These are phyloP conservation scores for Campaea margaritaria DNA, from an alignment of 2,888 invertebrate genomes.

Conservation along the genomic window DNA sequence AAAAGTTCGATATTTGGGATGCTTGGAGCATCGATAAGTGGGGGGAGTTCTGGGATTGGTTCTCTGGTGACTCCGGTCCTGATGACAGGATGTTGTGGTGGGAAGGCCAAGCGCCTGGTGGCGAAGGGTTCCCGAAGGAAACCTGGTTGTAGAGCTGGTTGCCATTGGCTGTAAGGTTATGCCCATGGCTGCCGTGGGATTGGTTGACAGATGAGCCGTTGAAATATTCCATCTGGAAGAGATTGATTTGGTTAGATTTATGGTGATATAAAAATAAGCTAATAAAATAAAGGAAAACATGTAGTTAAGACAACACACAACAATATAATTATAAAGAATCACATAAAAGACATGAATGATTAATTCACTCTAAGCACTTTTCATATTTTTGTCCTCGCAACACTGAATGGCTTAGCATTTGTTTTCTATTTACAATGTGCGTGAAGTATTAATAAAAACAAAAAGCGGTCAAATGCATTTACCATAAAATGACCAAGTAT, in stretches of 20 bases:
- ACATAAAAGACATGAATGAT: too few species aligned
- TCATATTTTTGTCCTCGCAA: too few species aligned
- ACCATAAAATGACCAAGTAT: too few species aligned
- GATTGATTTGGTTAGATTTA: background rate
- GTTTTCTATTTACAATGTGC: too few species aligned
- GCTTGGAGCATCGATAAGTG: conserved; percentile 82
- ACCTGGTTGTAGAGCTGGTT: conserved; percentile 83
- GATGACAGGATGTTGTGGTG: conserved; percentile 79
- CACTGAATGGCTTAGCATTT: too few species aligned
- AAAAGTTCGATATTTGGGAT: conserved; percentile 82
- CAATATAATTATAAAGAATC: too few species aligned
- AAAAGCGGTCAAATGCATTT: too few species aligned
- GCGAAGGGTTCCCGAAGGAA: conserved; percentile 80
- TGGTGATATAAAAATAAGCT: too few species aligned
- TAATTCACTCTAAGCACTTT: background rate
- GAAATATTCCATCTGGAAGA: conserved; percentile 82
- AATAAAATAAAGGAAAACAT: too few species aligned
- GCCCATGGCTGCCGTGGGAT: conserved; percentile 72
- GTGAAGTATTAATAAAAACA: too few species aligned
- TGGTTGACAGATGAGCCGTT: conserved; percentile 81
- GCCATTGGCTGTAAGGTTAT: conserved; percentile 76
- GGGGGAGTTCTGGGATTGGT: conserved; percentile 76
- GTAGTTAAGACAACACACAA: too few species aligned
- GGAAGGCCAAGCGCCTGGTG: conserved; percentile 77
- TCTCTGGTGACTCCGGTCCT: conserved; percentile 78